phyloP scores from a whole-genome alignment of 2,797 vertebrate species.

The Enteromius thamalakanensis region DNA sequence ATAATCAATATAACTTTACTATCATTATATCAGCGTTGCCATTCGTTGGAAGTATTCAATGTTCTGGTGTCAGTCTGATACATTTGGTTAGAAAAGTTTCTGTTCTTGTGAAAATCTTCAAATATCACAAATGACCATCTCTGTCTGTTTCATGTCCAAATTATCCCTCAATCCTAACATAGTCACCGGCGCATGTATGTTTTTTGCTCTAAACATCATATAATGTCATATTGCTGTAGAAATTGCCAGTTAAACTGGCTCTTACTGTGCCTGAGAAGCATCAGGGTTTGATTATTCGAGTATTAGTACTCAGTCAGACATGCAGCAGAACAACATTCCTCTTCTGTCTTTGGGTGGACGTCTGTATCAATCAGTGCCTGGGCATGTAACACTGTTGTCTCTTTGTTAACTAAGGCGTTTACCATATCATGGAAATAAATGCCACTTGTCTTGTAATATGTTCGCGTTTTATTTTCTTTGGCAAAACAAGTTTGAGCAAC shows the following conservation, averaged over 20 bases:
- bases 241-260: neutral
- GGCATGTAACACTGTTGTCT: slow-evolving; percentile 8
- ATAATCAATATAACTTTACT: neutral
- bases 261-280: neutral
- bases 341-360: slow-evolving; percentile 20
- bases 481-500: neutral
- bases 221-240: neutral
- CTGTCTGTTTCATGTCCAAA: neutral
- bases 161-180: neutral
- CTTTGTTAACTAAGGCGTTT: slow-evolving; percentile 31
- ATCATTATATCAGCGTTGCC: neutral
- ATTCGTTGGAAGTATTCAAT: neutral
- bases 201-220: neutral
- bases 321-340: slow-evolving; percentile 60
- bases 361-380: slow-evolving; percentile 16
- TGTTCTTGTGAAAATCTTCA: neutral
- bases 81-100: neutral
- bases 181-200: neutral
- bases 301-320: slow-evolving; percentile 12
- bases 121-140: neutral
- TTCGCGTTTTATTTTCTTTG: neutral
- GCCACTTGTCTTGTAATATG: neutral
- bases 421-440: slow-evolving; percentile 30
- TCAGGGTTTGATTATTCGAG: neutral
- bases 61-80: neutral